These are phyloP conservation scores for Cydia strobilella DNA, from an alignment of 1,140 invertebrate genomes.

Conservation along the genomic window DNA sequence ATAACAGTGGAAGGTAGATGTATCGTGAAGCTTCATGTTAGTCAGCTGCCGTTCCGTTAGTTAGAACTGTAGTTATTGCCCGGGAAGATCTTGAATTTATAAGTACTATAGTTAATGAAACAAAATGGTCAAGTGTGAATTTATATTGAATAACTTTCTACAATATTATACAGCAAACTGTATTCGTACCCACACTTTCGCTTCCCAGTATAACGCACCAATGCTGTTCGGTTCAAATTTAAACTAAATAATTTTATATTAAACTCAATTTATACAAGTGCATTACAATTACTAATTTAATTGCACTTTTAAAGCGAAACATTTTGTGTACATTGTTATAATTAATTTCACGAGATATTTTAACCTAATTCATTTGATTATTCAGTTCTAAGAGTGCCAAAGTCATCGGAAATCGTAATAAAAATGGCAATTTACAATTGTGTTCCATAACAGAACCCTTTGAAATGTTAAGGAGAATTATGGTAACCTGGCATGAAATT, in stretches of 20 bases:
- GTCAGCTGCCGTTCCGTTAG: no score
- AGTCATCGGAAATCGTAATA: background rate
- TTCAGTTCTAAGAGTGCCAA: background rate
- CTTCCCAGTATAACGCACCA: slow-evolving; percentile 27
- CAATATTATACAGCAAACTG: slow-evolving; percentile 74
- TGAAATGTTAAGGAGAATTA: background rate
- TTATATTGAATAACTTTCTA: slow-evolving; percentile 77
- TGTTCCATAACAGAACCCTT: background rate
- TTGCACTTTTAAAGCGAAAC: slow-evolving; percentile 46
- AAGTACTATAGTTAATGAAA: slow-evolving; percentile 40
- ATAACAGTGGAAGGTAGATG: no score
- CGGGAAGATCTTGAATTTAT: no score
- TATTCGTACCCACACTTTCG: slow-evolving; percentile 51
- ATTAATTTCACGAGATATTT: slow-evolving; percentile 12
- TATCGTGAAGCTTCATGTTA: no score
- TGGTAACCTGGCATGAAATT: no score
- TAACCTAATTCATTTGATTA: background rate
- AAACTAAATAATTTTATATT: slow-evolving; percentile 30
- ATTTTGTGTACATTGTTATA: slow-evolving; percentile 33
- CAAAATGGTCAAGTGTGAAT: slow-evolving; percentile 58
- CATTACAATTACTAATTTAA: slow-evolving; percentile 41
- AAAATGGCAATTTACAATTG: background rate
- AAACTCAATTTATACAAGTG: slow-evolving; percentile 44
- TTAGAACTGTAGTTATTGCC: no score
- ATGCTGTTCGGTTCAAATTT: slow-evolving; percentile 20